Percentiles rank a stretch among this genome's conserved stretches.
Evolutionary conservation across 2,113 vertebrate genomes (phyloP).

Genomic region (Paraplagusia blochii): DNA sequence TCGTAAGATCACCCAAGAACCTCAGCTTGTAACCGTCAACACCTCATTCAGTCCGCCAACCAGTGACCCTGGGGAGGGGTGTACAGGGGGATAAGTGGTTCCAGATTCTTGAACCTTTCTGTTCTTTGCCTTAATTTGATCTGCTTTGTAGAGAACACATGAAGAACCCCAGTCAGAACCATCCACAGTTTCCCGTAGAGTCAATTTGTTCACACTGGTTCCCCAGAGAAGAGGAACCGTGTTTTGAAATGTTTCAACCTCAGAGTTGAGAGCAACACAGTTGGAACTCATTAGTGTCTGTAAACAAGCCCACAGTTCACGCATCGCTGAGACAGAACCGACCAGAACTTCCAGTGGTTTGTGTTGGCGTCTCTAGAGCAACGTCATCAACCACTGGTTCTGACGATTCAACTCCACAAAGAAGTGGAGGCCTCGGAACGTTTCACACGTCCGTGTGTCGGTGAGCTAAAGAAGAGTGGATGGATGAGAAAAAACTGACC

Average conservation of each 20-base stretch:
- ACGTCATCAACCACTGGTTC: conserved; percentile 1
- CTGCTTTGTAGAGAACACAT: not conserved
- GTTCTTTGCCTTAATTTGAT: not conserved
- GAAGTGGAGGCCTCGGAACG: fast-evolving
- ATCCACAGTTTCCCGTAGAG: conserved; percentile 21
- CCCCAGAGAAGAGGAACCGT: conserved; percentile 12
- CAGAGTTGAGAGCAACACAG: conserved; percentile 9
- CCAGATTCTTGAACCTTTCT: conserved; percentile 3
- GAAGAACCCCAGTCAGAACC: conserved; percentile 1
- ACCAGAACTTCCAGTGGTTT: not conserved
- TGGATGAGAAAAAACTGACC: too few relatives aligned
- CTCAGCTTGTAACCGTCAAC: too few relatives aligned
- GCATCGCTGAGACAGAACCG: not conserved
- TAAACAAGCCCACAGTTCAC: conserved; percentile 16
- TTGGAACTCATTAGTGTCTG: conserved; percentile 9
- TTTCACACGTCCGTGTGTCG: not conserved
- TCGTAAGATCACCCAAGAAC: too few relatives aligned
- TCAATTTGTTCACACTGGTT: conserved; percentile 22
- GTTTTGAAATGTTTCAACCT: not conserved
- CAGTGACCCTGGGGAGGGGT: too few relatives aligned
- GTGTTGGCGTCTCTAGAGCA: not conserved
- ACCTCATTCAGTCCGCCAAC: too few relatives aligned
- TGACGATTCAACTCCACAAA: conserved; percentile 2
- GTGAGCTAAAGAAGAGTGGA: too few relatives aligned
- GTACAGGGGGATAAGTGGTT: not conserved